Evolutionary conservation across 2,113 vertebrate genomes (phyloP).

Genomic region (Terrapene triunguis): DNA sequence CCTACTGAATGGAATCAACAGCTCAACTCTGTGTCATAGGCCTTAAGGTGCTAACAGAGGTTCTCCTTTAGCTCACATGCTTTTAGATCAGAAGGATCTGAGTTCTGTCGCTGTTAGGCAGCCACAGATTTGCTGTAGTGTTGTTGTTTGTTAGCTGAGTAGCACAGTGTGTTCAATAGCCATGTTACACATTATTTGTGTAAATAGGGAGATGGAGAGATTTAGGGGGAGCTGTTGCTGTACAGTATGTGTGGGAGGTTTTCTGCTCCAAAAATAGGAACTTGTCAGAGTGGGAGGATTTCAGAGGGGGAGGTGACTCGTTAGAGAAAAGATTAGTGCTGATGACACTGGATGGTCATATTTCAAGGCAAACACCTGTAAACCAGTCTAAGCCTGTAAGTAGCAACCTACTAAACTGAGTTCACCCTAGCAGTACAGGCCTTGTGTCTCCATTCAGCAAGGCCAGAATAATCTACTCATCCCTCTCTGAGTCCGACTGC

Average conservation of each 20-base stretch:
- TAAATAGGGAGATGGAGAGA: background rate
- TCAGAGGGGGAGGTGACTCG: background rate
- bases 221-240: slow-evolving; percentile 14
- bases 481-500: background rate
- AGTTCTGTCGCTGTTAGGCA: background rate
- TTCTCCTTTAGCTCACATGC: background rate
- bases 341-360: slow-evolving; percentile 48
- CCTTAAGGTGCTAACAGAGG: background rate
- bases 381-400: slow-evolving; percentile 64
- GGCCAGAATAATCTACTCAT: background rate
- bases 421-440: slow-evolving; percentile 32
- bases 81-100: background rate
- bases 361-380: slow-evolving; percentile 71
- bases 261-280: slow-evolving; percentile 48
- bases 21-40: background rate
- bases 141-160: background rate
- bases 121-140: background rate
- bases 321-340: slow-evolving; percentile 46
- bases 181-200: slow-evolving; percentile 32
- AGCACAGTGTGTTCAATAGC: background rate
- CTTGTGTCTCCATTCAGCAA: background rate
- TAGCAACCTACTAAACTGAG: slow-evolving; percentile 56
- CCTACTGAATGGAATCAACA: background rate
- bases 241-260: slow-evolving; percentile 4
- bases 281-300: slow-evolving; percentile 39